Evolutionary conservation across 2,797 vertebrate genomes (phyloP).

Genomic region (Chaenodraco wilsoni): DNA sequence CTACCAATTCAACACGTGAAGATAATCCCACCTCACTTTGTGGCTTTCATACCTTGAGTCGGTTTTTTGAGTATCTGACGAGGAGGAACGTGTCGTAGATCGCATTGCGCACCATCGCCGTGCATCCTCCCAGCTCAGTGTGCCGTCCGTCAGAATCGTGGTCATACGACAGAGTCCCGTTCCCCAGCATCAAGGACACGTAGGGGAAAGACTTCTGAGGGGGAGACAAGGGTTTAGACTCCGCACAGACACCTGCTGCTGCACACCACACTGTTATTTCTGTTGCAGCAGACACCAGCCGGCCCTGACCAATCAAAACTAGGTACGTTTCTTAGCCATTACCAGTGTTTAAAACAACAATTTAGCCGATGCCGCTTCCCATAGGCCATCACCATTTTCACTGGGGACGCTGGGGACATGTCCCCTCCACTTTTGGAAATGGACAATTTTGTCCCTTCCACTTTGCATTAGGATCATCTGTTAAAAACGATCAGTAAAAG

Average conservation of each 20-base stretch:
- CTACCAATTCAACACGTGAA: not conserved
- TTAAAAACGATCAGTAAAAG: too few species aligned
- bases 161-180: conserved; percentile 90
- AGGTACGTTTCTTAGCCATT: too few species aligned
- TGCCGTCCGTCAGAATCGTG: conserved; percentile 89
- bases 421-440: too few species aligned
- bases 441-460: too few species aligned
- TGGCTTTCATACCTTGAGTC: conserved; percentile 85
- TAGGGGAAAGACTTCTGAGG: conserved; percentile 90
- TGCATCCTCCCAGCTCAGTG: conserved; percentile 92
- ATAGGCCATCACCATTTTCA: too few species aligned
- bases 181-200: conserved; percentile 93
- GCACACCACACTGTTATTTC: not conserved
- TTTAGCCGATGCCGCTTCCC: too few species aligned
- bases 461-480: too few species aligned
- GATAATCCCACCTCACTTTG: not conserved
- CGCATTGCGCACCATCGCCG: conserved; percentile 87
- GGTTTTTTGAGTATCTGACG: conserved; percentile 89
- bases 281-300: not conserved
- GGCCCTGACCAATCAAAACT: conserved; percentile 1
- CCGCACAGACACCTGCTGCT: not conserved
- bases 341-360: too few species aligned
- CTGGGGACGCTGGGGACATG: too few species aligned
- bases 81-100: conserved; percentile 91
- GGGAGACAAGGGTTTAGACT: not conserved